These are phyloP conservation scores for Drosophila lacertosa DNA, from an alignment of 1,140 invertebrate species.

Conservation along the genomic window DNA sequence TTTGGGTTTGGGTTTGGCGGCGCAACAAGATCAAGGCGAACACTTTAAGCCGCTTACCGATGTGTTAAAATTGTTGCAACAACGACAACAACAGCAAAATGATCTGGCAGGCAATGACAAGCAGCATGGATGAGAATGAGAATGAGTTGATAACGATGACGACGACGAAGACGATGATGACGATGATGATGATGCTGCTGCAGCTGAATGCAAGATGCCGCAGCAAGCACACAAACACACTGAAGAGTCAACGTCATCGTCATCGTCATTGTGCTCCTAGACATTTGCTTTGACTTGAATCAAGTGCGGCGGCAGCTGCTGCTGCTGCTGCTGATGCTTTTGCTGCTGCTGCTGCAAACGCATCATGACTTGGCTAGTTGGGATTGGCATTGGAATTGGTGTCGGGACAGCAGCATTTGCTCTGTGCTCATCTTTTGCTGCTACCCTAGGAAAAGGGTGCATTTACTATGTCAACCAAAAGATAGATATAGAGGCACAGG, in stretches of 20 bases:
- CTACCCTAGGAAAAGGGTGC: background rate
- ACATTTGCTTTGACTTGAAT: slow-evolving; percentile 28
- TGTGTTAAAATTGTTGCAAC: slow-evolving; percentile 52
- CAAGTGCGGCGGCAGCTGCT: slow-evolving; percentile 27
- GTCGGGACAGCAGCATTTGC: slow-evolving; percentile 7
- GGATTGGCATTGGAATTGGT: slow-evolving; percentile 8
- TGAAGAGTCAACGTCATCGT: slow-evolving; percentile 25
- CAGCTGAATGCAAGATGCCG: background rate
- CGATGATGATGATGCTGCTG: slow-evolving; percentile 9
- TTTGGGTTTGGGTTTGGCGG: background rate
- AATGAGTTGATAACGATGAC: slow-evolving; percentile 54
- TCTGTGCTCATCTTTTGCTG: slow-evolving; percentile 2
- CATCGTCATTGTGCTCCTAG: slow-evolving; percentile 6
- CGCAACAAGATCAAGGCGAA: slow-evolving; percentile 33
- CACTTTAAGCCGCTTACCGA: slow-evolving; percentile 48
- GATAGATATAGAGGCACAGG: too few relatives aligned
- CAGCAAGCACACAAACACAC: background rate
- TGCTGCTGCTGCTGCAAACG: background rate
- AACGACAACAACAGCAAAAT: slow-evolving; percentile 23
- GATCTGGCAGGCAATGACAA: slow-evolving; percentile 49
- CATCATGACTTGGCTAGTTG: slow-evolving; percentile 29
- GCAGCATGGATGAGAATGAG: slow-evolving; percentile 59
- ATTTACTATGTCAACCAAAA: background rate
- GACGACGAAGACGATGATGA: slow-evolving; percentile 40
- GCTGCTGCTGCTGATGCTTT: slow-evolving; percentile 7